Evolutionary conservation across 2,113 vertebrate species (phyloP), one percentile per base, ranked within the genome.

Genomic region (Cololabis saira): DNA sequence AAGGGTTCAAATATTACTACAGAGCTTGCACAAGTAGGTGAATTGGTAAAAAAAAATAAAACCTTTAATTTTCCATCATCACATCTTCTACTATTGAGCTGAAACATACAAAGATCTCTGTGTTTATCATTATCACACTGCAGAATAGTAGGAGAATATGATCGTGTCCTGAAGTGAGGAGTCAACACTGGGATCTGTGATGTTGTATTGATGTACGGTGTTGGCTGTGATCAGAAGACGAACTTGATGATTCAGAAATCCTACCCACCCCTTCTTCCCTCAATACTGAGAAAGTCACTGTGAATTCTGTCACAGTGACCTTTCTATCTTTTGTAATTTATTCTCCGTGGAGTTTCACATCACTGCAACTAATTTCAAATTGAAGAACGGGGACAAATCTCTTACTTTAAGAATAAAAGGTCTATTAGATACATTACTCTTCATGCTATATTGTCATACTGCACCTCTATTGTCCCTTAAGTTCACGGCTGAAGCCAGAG

Each of bases 281-380:
- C 45, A 30, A 62, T 48, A 37, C 43, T 42, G 22, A 71, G 51
- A 65, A 59, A 80, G 58, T 76, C 55, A 77, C 71, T 51, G 53
- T 49, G 56, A 60, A 74, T 61, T 52, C 42, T 82, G 69, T 82
- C 72, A 82, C 54, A 22, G 48, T 67, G 69, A 80, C 79, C 76
- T 71, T 84, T 65, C 68, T 41, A 62, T 52, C 49, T 63, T 67
- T 56, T 24, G 40, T 40, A 73, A 63, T 81, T 72, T 51, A 70
- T 75, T 53, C 56, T 66, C 61, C 12, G 17, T 37, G 17, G 67
- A 47, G 45, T 74, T 63, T 50, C 63, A 68, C 45, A 57, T 74
- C 53, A 51, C 45, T 69, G 7, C 68, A 67, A 71, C 49, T n/a
- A 70, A 60, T 74, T 80, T 71, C 40, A 74, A 45, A 76, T 57